Evolutionary conservation across 1,140 invertebrate genomes (phyloP), one percentile per base, ranked within the genome.

Genomic region (Drosophila kanapiae): DNA sequence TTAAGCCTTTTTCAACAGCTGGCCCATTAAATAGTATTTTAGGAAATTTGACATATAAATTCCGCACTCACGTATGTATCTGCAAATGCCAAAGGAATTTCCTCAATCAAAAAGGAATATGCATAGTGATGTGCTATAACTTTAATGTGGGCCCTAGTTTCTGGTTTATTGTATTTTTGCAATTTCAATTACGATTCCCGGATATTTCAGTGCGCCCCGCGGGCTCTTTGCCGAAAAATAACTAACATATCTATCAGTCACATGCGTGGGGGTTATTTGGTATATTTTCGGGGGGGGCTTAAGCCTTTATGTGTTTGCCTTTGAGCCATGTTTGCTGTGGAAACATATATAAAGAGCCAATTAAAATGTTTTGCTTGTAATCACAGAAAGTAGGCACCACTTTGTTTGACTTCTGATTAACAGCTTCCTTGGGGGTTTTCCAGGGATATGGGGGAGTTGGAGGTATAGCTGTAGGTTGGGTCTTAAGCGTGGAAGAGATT

Each of bases 351-450:
- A 76, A 77, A 59, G 61, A 59, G 42, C 40, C 58, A 72, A 51
- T 60, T 82, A 67, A 82, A 75, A 75, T 64, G 70, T 72, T 72
- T 31, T 84, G 57, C 58, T 42, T 65, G 71, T 86, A 85, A 85
- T 84, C 79, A 81, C 57, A 61, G 57, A 82, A 82, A 82, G 82
- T 82, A 86, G 76, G 78, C 82, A 78, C 37, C 72, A 75, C 58
- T 84, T 78, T 85, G 82, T 85, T 85, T 85, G 82, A 78, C 75
- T 82, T 85, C 75, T 82, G 79, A 85, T 85, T 85, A 85, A 85
- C 78, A 74, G 82, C 82, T 43, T 63, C 53, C 57, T 57, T 47
- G 45, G 40, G 71, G 40, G 48, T 29, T 48, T 37, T 59, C 16
- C 18, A 33, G 18, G 33, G 11, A 9, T 23, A n/a, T 10, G 16